phyloP scores from a whole-genome alignment of 2,888 invertebrate genomes.

The Hyalella azteca region DNA sequence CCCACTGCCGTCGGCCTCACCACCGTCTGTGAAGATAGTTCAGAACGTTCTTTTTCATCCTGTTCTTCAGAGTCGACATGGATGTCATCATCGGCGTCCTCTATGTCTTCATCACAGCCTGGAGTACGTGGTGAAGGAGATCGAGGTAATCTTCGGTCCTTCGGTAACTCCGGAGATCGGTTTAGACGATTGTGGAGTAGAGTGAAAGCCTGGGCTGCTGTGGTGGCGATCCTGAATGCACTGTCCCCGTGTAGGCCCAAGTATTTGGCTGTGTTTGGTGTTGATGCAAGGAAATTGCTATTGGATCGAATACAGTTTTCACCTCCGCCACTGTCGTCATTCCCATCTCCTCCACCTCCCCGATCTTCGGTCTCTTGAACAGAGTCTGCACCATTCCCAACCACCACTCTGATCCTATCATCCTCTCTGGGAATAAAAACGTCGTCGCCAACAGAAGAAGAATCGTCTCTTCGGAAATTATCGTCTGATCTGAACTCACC shows the following conservation, averaged over 20 bases:
- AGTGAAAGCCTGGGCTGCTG: slow-evolving; percentile 20
- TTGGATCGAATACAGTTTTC: slow-evolving; percentile 12
- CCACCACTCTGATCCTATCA: neutral
- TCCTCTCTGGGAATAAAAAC: neutral
- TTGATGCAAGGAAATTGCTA: neutral
- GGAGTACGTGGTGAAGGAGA: slow-evolving; percentile 11
- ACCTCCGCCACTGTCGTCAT: neutral
- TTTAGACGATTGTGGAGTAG: slow-evolving; percentile 13
- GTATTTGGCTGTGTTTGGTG: slow-evolving; percentile 1
- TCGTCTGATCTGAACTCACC: slow-evolving; percentile 47
- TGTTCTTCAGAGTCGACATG: slow-evolving; percentile 56
- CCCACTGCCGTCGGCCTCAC: slow-evolving; percentile 56
- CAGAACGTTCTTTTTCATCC: slow-evolving; percentile 52
- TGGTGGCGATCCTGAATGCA: slow-evolving; percentile 32
- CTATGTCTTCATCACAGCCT: slow-evolving; percentile 42
- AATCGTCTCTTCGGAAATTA: neutral
- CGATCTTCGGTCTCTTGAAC: slow-evolving; percentile 5
- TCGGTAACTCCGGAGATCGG: neutral
- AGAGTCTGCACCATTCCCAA: neutral
- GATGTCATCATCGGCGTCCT: slow-evolving; percentile 52
- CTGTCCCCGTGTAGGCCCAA: slow-evolving; percentile 1
- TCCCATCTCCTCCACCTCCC: neutral
- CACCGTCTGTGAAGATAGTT: slow-evolving; percentile 41
- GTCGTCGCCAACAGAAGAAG: neutral
- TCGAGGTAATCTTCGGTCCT: slow-evolving; percentile 1